phyloP scores from a whole-genome alignment of 2,797 vertebrate genomes.

The Muscicapa comitata region DNA sequence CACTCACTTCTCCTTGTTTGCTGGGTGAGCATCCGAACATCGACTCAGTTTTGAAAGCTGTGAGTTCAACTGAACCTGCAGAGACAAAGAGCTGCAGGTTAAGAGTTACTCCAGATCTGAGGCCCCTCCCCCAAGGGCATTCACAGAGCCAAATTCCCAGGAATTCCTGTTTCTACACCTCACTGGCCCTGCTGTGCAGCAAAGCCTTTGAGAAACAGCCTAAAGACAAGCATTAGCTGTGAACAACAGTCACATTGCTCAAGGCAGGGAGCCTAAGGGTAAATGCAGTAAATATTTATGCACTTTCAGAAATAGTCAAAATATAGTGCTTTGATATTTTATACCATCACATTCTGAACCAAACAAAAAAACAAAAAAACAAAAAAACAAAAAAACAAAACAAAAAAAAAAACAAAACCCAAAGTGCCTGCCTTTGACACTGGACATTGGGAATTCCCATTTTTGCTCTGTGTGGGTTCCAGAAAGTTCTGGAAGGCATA shows the following conservation, averaged over 20 bases:
- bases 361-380: neutral
- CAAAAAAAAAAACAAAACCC: no score
- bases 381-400: no score
- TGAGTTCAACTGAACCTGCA: slow-evolving; percentile 82
- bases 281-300: neutral
- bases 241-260: rapidly evolving
- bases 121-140: rapidly evolving
- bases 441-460: slow-evolving; percentile 36
- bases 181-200: neutral
- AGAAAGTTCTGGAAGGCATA: slow-evolving; percentile 72
- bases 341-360: neutral
- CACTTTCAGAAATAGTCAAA: neutral
- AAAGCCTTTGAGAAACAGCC: neutral
- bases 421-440: slow-evolving; percentile 72
- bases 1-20: slow-evolving; percentile 83
- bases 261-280: neutral
- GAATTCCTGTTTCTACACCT: neutral
- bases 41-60: slow-evolving; percentile 67
- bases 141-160: neutral
- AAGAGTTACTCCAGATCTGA: neutral
- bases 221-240: neutral
- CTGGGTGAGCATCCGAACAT: slow-evolving; percentile 18
- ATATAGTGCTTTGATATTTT: neutral
- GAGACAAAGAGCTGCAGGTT: neutral
- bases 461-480: slow-evolving; percentile 49